Evolutionary conservation across 2,113 vertebrate species (phyloP).

Genomic region (Centropus bengalensis): DNA sequence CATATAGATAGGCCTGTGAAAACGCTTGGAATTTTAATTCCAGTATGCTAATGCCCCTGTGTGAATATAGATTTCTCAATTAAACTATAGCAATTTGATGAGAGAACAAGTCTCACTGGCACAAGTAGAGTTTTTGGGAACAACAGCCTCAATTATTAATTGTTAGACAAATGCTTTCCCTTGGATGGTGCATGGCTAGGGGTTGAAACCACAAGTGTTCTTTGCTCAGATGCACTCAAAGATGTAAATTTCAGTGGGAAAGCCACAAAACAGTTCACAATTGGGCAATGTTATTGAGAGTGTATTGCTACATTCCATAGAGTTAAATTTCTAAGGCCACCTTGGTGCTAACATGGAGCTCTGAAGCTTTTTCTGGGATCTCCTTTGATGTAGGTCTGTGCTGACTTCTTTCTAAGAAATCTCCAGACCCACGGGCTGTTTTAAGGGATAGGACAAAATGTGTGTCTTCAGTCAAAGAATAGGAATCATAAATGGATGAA

Average conservation of each 20-base stretch:
- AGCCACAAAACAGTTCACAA: not conserved
- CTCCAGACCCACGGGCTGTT: not conserved
- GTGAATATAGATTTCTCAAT: constrained; percentile 73
- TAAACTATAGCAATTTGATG: constrained; percentile 71
- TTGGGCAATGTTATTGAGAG: not conserved
- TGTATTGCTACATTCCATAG: not conserved
- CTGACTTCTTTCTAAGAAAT: not conserved
- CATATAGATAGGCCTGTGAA: constrained; percentile 35
- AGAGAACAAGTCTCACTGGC: constrained; percentile 56
- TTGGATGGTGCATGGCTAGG: not conserved
- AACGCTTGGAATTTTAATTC: constrained; percentile 60
- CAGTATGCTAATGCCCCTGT: constrained; percentile 37
- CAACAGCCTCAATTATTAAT: not conserved
- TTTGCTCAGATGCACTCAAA: not conserved
- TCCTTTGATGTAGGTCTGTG: not conserved
- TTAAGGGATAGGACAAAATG: not conserved
- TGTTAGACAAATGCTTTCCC: constrained; percentile 29
- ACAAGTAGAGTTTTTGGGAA: constrained; percentile 23
- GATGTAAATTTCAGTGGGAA: not conserved
- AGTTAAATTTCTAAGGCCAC: not conserved
- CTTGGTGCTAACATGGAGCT: not conserved
- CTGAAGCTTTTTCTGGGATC: not conserved
- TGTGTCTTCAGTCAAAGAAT: not conserved
- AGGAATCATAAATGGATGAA: constrained; percentile 20
- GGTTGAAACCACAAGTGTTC: not conserved